Evolutionary conservation across 2,888 invertebrate species (phyloP), one percentile per base, ranked within the genome.

Genomic region (Panopea generosa): DNA sequence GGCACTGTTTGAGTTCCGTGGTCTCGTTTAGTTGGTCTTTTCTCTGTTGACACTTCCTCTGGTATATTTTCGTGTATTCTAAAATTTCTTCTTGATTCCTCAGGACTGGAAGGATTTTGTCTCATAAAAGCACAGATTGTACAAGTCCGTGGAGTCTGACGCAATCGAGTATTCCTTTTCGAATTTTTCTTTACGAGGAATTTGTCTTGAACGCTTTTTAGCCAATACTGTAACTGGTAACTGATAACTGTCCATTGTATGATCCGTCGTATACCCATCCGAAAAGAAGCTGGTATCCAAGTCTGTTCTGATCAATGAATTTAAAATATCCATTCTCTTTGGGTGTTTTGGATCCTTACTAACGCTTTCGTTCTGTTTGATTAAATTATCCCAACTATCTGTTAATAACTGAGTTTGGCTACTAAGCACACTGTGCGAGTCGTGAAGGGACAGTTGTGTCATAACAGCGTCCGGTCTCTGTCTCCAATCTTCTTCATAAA

Each of bases 191-290:
- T 69, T 72, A 14, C 76, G 66, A 24, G 43, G 53, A 26, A 45
- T 57, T 49, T 26, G 38, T 9, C 29, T 16, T 26, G 57, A 29
- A 29, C 61, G 62, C 43, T 61, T 72, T 66, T 83, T 84, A 63
- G 84, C 83, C 20, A 84, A 77, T 43, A 82, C 83, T 16, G 83
- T 86, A 16, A 84, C 76, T 3, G 85, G 84, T 18, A 84, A 78
- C 45, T 83, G 85, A 50, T 86, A 84, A 60, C 82, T 82, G 18
- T 80, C 81, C 9, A 84, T 55, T 1, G 84, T 84, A 56, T 82
- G 82, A 65, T 84, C 85, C 1, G 86, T 85, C 52, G 81, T 85
- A 67, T 85, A 85, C 3, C 85, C 85, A 52, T 87, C 87, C 0
- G 83, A 85, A 33, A 77, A 61, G 57, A 84, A 82, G 81, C 86